Base-by-base conservation (phyloP, 2,797 vertebrate species). In the Oreochromis mossambicus region DNA sequence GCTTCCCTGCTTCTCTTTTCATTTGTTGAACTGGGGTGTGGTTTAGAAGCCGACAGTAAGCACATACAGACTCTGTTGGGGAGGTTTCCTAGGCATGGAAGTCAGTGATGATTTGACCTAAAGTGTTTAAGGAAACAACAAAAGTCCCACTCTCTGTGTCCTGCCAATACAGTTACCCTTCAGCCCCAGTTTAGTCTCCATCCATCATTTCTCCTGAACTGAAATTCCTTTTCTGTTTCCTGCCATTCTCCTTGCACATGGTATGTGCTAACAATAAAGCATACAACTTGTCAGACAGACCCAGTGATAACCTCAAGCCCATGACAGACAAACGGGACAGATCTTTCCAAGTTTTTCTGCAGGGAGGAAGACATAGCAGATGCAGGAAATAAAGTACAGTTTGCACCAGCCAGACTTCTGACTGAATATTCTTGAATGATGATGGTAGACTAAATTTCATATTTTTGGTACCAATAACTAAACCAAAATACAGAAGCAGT, bases 151-250 rank as follows among this genome's bases (percentile, higher is more conserved):
- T 85, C 24, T 54, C 10, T 11, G n/a, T 52, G 43, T 7, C 21
- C 78, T 81, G 81, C 63, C 86, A 85, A 34, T 11, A 56, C n/a
- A 17, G 6, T 7, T 54, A 66, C 52, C n/a, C 58, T 75, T 75
- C 46, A 32, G 26, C 68, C 58, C 82, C 63, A 46, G 7, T 82
- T 83, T 76, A 80, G 66, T 66, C 41, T 48, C 66, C 83, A 61
- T 91, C 82, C 8, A 55, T 87, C 80, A 51, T 48, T 84, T 83
- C 81, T 55, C 58, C 78, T 6, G 24, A 80, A 32, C 90, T 77
- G 10, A 77, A 82, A 87, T 89, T 89, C 87, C 80, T 85, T 79
- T 61, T 87, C 88, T 86, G 88, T 91, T 95, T 96, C 95, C 95
- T 93, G 88, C 88, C 81, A 90, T 92, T 94, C 83, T 94, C 87